A percentile compares a stretch with the other conserved stretches of the same genome.
phyloP scores from a whole-genome alignment of 1,140 invertebrate species.

The Drosophila nasuta region DNA sequence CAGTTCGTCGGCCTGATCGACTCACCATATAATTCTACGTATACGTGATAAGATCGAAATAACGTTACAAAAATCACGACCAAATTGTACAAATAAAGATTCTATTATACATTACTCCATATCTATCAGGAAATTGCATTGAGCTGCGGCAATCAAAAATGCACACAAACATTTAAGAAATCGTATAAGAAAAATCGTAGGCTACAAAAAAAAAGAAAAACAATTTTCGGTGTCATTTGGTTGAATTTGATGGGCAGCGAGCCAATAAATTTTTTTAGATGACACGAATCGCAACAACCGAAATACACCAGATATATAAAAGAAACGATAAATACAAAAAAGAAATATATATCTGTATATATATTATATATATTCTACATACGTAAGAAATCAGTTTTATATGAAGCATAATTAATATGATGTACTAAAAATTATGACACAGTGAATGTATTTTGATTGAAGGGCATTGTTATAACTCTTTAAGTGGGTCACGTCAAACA shows the following conservation, averaged over 20 bases:
- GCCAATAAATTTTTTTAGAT: constrained; percentile 60
- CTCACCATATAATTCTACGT: background rate
- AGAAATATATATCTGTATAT: constrained; percentile 12
- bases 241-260: constrained; percentile 41
- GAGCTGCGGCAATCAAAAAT: constrained; percentile 44
- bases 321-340: constrained; percentile 7
- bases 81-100: background rate
- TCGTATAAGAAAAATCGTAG: constrained; percentile 19
- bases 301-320: constrained; percentile 4
- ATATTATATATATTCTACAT: background rate
- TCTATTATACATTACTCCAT: constrained; percentile 14
- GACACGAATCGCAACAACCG: constrained; percentile 52
- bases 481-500: constrained; percentile 22
- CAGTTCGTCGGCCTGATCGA: constrained; percentile 7
- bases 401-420: background rate
- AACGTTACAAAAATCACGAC: background rate
- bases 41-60: background rate
- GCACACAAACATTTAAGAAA: constrained; percentile 22
- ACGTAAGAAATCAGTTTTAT: constrained; percentile 5
- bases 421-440: constrained; percentile 1
- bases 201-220: constrained; percentile 15
- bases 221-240: constrained; percentile 41
- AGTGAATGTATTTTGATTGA: constrained; percentile 2
- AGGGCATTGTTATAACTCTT: constrained; percentile 9
- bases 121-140: constrained; percentile 59